Percentiles rank a stretch among this genome's conserved stretches.
phyloP scores from a whole-genome alignment of 2,113 vertebrate genomes.

The Chitala chitala region DNA sequence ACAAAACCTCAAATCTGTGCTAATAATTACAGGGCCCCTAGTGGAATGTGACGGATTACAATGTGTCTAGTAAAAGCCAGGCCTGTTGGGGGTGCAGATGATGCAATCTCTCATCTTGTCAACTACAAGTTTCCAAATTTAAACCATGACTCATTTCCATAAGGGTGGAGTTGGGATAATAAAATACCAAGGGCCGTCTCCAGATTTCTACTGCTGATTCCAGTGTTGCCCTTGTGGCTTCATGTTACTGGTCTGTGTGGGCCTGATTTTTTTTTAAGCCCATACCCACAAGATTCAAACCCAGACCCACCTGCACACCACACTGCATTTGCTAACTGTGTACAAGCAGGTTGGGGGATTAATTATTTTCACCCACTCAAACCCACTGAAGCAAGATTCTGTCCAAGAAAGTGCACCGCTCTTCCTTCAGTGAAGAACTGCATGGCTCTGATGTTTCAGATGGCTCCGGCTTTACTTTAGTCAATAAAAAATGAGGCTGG shows the following conservation, averaged over 20 bases:
- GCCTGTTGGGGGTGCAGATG: neutral
- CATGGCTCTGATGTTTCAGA: too few relatives aligned
- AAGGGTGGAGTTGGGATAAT: neutral
- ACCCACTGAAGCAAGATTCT: too few relatives aligned
- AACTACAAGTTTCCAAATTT: conserved; percentile 22
- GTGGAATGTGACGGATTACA: conserved; percentile 5
- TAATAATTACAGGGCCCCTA: neutral
- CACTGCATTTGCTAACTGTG: too few relatives aligned
- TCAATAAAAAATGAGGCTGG: too few relatives aligned
- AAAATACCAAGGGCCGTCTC: neutral
- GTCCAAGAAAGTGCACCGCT: too few relatives aligned
- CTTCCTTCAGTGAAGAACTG: too few relatives aligned
- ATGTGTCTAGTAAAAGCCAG: neutral
- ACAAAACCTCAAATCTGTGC: neutral
- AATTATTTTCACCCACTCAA: too few relatives aligned
- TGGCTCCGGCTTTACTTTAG: too few relatives aligned
- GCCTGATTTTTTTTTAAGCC: too few relatives aligned
- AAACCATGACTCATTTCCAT: conserved; percentile 27
- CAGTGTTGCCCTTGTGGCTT: neutral
- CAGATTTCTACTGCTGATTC: conserved; percentile 6
- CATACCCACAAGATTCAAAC: too few relatives aligned
- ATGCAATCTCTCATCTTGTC: conserved; percentile 11
- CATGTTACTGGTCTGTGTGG: neutral
- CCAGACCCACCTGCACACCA: too few relatives aligned
- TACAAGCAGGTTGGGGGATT: too few relatives aligned